Conservation (phyloP, 1,140 invertebrate species). For the Papilio aristodemus region DNA sequence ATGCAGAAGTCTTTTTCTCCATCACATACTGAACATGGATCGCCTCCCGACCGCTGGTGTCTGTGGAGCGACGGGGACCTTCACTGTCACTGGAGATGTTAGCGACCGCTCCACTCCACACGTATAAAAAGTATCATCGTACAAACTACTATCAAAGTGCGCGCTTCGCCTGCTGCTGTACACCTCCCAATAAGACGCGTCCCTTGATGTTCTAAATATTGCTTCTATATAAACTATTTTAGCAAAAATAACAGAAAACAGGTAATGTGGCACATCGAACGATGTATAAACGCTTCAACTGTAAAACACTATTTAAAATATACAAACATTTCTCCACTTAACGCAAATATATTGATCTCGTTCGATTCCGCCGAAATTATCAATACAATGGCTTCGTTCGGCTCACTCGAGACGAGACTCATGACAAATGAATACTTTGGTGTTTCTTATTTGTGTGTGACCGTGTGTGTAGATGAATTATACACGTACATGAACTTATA, state of each 20-base stretch:
- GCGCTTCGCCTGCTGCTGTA: slow-evolving; percentile 18
- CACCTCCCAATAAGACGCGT: slow-evolving; percentile 31
- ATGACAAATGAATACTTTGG: slow-evolving; percentile 68
- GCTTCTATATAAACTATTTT: slow-evolving; percentile 56
- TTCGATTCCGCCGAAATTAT: slow-evolving; percentile 49
- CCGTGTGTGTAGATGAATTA: slow-evolving; percentile 60
- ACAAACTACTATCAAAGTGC: slow-evolving; percentile 33
- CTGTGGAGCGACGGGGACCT: not conserved
- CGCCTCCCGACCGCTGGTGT: not conserved
- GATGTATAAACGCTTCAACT: slow-evolving; percentile 50
- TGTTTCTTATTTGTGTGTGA: slow-evolving; percentile 60
- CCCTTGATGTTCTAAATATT: slow-evolving; percentile 47
- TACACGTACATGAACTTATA: slow-evolving; percentile 74
- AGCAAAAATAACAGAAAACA: slow-evolving; percentile 65
- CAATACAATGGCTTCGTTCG: slow-evolving; percentile 68
- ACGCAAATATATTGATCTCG: slow-evolving; percentile 46
- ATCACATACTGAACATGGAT: slow-evolving; percentile 5
- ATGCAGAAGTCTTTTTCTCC: slow-evolving; percentile 28
- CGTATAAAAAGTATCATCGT: slow-evolving; percentile 33
- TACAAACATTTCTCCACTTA: slow-evolving; percentile 45
- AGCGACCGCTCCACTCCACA: slow-evolving; percentile 26
- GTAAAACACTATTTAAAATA: slow-evolving; percentile 68
- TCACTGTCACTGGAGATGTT: slow-evolving; percentile 4
- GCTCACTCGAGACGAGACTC: slow-evolving; percentile 59
- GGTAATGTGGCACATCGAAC: slow-evolving; percentile 42